Base-by-base conservation (phyloP, 2,888 invertebrate species). In the Acheta domesticus region DNA sequence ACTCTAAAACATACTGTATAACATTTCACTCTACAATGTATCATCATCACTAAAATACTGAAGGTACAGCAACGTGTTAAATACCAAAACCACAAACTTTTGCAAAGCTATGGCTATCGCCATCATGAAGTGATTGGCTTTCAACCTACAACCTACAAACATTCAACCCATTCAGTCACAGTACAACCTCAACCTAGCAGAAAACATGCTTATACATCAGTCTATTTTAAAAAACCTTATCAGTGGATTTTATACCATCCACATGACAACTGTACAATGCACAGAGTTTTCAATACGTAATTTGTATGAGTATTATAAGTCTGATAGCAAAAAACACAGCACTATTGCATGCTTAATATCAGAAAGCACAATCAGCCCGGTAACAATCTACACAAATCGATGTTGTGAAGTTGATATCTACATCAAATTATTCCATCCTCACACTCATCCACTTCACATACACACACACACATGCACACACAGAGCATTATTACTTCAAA, bases 61-160 rank as follows among this genome's bases (percentile, higher is more conserved):
- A 19, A 62, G 62, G 62, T 62, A 62, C 16, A 62, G 62, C 62
- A 16, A 62, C 14, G n/a, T 36, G 36, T 62, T 62, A 62, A 62
- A 62, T 62, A 62, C 62, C 62, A 62, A 62, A 62, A 62, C 62
- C 62, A 62, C 62, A 62, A 62, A 62, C 62, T 62, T 62, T 62
- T 62, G 62, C 11, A 62, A 62, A 62, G 62, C 62, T 62, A n/a
- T 62, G 62, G 62, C 62, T 14, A 62, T n/a, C 1, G 62, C 62
- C 62, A 62, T n/a, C 62, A 62, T 19, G 62, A 62, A 62, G n/a
- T 14, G n/a, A 19, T n/a, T 19, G n/a, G 62, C 62, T 62, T 62
- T 62, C 14, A 14, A 62, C n/a, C 62, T n/a, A 62, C 62, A 62
- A 36, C 62, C n/a, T 62, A n/a, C 62, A 62, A 62, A 14, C 62